These are phyloP conservation scores for Micromussa lordhowensis DNA, from an alignment of 92 coral and sea anemone genomes.

Conservation along the genomic window DNA sequence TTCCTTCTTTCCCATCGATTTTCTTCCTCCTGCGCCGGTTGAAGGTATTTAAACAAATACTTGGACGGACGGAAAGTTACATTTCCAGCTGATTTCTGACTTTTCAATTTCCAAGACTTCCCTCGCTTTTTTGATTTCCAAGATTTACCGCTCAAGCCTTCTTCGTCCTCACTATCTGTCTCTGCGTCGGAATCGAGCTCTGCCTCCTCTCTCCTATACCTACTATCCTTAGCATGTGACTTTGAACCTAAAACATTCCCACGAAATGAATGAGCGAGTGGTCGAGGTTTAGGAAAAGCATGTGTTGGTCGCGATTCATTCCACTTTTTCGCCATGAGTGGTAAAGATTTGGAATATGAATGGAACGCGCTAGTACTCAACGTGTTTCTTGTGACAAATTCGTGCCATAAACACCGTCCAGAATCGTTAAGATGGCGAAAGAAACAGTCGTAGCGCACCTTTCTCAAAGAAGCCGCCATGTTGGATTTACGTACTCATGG, in stretches of 20 bases:
- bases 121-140: background rate
- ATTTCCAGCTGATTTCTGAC: conserved; percentile 16
- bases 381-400: background rate
- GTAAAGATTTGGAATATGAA: background rate
- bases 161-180: conserved; percentile 42
- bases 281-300: background rate
- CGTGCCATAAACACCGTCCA: background rate
- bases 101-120: background rate
- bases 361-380: background rate
- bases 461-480: conserved; percentile 49
- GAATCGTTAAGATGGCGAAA: conserved; percentile 1
- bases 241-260: background rate
- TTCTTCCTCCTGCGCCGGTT: conserved; percentile 41
- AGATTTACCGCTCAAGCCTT: background rate
- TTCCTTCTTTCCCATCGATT: conserved; percentile 65
- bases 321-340: background rate
- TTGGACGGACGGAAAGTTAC: conserved; percentile 49
- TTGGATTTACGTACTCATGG: conserved; percentile 10
- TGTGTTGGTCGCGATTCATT: background rate
- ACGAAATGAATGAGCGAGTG: background rate
- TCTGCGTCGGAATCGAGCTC: conserved; percentile 38
- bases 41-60: conserved; percentile 66
- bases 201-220: background rate
- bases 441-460: background rate
- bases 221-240: background rate